Base-by-base conservation (phyloP, 2,888 invertebrate species). In the Meiosimyza decipiens region DNA sequence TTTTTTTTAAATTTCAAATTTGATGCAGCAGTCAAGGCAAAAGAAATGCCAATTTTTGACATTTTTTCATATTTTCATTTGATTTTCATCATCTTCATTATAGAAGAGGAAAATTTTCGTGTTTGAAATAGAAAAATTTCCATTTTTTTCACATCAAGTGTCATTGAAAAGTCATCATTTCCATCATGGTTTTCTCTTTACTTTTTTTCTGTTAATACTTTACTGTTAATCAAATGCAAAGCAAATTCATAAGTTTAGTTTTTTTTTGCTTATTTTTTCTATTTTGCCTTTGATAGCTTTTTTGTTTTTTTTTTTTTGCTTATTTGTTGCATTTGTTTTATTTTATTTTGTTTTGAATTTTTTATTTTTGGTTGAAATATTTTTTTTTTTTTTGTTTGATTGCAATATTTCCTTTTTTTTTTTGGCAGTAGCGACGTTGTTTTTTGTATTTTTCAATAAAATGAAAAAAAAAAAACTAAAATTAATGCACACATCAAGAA, bases 141-240 rank as follows among this genome's bases (percentile, higher is more conserved):
- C 64, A 50, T 57, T 59, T 57, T 68, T 50, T 50, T 47, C 64
- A 22, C 64, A 51, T 64, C 64, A 47, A 64, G 51, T 64, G 64
- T 64, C 64, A 64, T 64, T 64, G 64, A 64, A 64, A 64, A 16
- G 64, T 64, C 64, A 64, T 64, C 51, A 51, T 50, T 28, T 64
- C 18, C 64, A 64, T 64, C 51, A 18, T 47, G 63, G 13, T 40
- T 63, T 49, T 63, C 18, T 47, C 18, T 63, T 63, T n/a, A 15
- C 28, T 57, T 57, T 28, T 60, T 12, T 60, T 22, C 12, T 33
- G 18, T 60, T 60, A 15, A n/a, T 33, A 18, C 33, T 60, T 60
- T 33, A 28, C 18, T 52, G 51, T 64, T 64, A 64, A 22, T 64
- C 64, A 64, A 64, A 64, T 64, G 64, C 64, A 64, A 64, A 51